Evolutionary conservation across 2,113 vertebrate species (phyloP).

Genomic region (Brachypodius melanocephalos): DNA sequence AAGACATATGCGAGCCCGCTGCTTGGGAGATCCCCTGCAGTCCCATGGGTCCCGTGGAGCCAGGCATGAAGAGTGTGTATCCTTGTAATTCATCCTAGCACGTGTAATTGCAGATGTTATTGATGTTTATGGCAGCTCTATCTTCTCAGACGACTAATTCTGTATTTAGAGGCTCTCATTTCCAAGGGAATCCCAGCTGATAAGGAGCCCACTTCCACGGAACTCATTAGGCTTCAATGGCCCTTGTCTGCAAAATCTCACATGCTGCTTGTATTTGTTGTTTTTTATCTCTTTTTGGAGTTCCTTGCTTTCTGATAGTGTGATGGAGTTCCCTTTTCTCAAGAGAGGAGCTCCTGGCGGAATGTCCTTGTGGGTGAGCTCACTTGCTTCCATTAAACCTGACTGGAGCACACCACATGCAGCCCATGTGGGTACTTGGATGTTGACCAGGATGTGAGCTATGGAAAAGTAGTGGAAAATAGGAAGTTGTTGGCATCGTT

Average conservation of each 20-base stretch:
- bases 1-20: rapidly evolving
- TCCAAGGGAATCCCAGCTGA: background rate
- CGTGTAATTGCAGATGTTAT: background rate
- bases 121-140: background rate
- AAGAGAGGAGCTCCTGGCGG: background rate
- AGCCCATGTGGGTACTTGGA: rapidly evolving
- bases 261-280: background rate
- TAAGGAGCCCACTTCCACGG: background rate
- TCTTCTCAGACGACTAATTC: background rate
- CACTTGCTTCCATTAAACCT: background rate
- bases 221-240: background rate
- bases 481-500: background rate
- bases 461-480: background rate
- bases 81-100: background rate
- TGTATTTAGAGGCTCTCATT: background rate
- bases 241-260: background rate
- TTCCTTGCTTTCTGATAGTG: background rate
- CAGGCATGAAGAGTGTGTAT: background rate
- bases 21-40: background rate
- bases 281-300: background rate
- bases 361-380: background rate
- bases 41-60: background rate
- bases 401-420: background rate
- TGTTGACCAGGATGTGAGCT: background rate
- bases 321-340: background rate